Conservation (phyloP, 2,888 invertebrate species). For the Emmelina monodactyla region DNA sequence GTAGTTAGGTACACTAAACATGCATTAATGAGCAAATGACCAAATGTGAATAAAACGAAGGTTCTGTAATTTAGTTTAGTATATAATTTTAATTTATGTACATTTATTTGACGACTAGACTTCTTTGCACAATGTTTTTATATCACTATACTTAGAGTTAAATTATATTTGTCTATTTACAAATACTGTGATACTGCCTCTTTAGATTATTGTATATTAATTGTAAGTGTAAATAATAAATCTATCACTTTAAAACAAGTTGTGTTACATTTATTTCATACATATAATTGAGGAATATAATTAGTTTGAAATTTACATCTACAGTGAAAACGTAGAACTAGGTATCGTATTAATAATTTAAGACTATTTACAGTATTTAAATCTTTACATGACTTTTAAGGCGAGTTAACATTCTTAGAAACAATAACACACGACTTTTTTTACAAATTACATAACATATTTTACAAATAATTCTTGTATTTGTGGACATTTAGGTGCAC, state of each 20-base stretch:
- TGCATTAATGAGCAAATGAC: not conserved
- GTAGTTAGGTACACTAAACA: too few species aligned
- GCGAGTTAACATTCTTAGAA: too few species aligned
- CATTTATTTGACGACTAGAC: slow-evolving; percentile 61
- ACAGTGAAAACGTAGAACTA: too few species aligned
- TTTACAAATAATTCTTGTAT: too few species aligned
- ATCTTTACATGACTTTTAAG: too few species aligned
- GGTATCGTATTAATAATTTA: too few species aligned
- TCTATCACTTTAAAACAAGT: not conserved
- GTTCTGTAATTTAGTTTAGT: slow-evolving; percentile 36
- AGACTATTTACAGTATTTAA: too few species aligned
- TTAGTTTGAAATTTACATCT: too few species aligned
- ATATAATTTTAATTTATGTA: slow-evolving; percentile 45
- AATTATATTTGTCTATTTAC: slow-evolving; percentile 30
- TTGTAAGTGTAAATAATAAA: slow-evolving; percentile 1
- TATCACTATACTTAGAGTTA: slow-evolving; percentile 43
- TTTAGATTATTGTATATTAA: not conserved
- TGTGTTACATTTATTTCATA: not conserved
- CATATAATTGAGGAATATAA: slow-evolving; percentile 2
- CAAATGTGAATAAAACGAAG: slow-evolving; percentile 47
- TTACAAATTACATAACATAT: too few species aligned
- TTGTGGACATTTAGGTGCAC: too few species aligned
- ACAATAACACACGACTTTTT: too few species aligned
- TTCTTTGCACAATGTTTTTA: slow-evolving; percentile 57
- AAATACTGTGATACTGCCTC: slow-evolving; percentile 34